These are phyloP conservation scores for Drepana falcataria DNA, from an alignment of 2,888 invertebrate species.

Conservation along the genomic window DNA sequence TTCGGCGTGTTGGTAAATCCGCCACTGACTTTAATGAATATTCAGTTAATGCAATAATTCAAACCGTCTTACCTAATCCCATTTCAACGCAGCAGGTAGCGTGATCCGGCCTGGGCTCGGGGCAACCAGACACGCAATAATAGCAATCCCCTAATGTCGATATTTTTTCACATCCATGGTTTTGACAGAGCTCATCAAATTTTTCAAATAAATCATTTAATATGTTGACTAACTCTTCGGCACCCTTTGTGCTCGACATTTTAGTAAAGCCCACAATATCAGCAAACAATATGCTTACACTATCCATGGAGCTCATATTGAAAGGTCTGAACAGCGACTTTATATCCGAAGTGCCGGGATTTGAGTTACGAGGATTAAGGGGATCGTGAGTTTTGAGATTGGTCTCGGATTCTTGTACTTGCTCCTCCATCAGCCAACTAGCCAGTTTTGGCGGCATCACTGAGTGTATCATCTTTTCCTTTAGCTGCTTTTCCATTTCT, in stretches of 20 bases:
- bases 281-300: conserved; percentile 97
- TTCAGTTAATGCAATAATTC: background rate
- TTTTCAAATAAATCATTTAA: conserved; percentile 97
- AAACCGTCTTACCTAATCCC: conserved; percentile 84
- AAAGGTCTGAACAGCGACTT: conserved; percentile 94
- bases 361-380: conserved; percentile 68
- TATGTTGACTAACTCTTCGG: conserved; percentile 96
- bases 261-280: conserved; percentile 98
- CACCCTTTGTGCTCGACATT: conserved; percentile 98
- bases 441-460: conserved; percentile 98
- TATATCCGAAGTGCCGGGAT: conserved; percentile 82
- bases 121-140: conserved; percentile 97
- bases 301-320: conserved; percentile 97
- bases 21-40: too few species aligned
- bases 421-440: conserved; percentile 88
- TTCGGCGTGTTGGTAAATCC: too few species aligned
- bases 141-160: conserved; percentile 96
- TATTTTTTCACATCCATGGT: conserved; percentile 97
- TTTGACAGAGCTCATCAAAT: conserved; percentile 93
- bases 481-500: conserved; percentile 95
- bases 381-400: conserved; percentile 70
- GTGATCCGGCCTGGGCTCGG: conserved; percentile 93
- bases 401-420: conserved; percentile 79
- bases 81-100: conserved; percentile 97
- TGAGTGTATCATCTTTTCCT: conserved; percentile 98